Percentiles rank a stretch among this genome's conserved stretches.
Conservation (phyloP, 2,113 vertebrate species). For the Pandion haliaetus region DNA sequence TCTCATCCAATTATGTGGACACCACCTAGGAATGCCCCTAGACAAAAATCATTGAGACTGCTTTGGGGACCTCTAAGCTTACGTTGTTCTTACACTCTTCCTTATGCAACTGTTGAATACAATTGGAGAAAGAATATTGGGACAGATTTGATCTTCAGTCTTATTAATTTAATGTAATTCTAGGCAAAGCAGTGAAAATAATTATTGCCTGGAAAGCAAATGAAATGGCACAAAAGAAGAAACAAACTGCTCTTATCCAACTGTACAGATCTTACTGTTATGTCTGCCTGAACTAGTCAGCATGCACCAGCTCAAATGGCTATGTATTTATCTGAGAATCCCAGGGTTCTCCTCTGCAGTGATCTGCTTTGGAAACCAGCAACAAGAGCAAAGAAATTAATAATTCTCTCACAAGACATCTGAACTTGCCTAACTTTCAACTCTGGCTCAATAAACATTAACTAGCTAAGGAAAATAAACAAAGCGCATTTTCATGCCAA, state of each 20-base stretch:
- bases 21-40: not conserved
- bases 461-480: not conserved
- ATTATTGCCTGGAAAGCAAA: not conserved
- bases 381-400: not conserved
- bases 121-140: not conserved
- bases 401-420: not conserved
- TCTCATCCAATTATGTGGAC: not conserved
- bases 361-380: not conserved
- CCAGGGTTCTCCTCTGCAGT: not conserved
- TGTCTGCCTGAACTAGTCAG: not conserved
- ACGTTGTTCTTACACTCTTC: not conserved
- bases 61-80: not conserved
- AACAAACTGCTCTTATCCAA: not conserved
- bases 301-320: not conserved
- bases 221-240: not conserved
- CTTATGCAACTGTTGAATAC: not conserved
- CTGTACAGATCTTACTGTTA: not conserved
- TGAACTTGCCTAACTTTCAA: not conserved
- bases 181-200: not conserved
- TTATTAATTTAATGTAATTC: not conserved
- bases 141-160: not conserved
- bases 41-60: not conserved
- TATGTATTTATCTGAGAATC: not conserved
- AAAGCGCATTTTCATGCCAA: not conserved
- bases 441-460: not conserved